A percentile compares a stretch with the other conserved stretches of the same genome.
These are phyloP conservation scores for Plusia festucae DNA, from an alignment of 2,888 invertebrate genomes.

Conservation along the genomic window DNA sequence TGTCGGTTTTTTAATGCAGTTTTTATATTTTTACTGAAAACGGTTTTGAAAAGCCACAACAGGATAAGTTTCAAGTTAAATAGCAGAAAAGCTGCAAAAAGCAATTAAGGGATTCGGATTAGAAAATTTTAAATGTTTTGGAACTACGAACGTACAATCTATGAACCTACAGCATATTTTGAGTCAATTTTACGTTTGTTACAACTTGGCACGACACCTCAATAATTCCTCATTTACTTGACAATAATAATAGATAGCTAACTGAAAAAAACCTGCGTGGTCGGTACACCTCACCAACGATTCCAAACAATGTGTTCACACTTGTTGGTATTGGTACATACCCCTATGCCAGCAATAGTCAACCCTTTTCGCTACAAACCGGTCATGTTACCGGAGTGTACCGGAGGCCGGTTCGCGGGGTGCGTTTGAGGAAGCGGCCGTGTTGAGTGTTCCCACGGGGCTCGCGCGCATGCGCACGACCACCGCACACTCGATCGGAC, in stretches of 20 bases:
- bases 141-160: no score
- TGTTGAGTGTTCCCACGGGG: slow-evolving; percentile 70
- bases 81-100: no score
- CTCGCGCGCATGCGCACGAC: slow-evolving; percentile 58
- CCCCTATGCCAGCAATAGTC: slow-evolving; percentile 10
- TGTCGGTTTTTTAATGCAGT: no score
- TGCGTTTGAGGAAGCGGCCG: slow-evolving; percentile 64
- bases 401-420: slow-evolving; percentile 48
- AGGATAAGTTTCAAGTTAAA: no score
- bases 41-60: no score
- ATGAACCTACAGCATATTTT: no score
- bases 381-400: slow-evolving; percentile 57
- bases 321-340: slow-evolving; percentile 33
- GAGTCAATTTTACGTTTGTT: no score
- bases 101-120: no score
- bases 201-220: no score
- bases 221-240: no score
- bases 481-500: slow-evolving; percentile 45
- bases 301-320: slow-evolving; percentile 24
- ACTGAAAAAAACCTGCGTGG: background rate
- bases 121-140: no score
- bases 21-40: no score
- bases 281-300: slow-evolving; percentile 1
- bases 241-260: background rate
- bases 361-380: slow-evolving; percentile 46